These are phyloP conservation scores for Telenomus remus DNA, from an alignment of 1,140 invertebrate species.

Conservation along the genomic window DNA sequence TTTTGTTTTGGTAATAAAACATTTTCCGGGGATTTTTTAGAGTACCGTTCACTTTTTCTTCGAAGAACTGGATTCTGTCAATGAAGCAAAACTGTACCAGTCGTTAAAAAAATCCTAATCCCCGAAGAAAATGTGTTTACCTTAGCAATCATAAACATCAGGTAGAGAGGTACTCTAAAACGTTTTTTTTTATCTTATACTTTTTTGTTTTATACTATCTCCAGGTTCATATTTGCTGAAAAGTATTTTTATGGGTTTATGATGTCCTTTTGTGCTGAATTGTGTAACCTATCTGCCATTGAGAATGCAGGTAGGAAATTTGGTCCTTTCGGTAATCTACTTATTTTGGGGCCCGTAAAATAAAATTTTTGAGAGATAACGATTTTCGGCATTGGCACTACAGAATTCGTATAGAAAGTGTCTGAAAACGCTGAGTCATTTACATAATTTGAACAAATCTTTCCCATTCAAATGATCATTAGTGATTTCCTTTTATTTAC, in stretches of 20 bases:
- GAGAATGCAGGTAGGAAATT: conserved; percentile 12
- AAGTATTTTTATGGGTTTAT: conserved; percentile 20
- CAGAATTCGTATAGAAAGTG: too few relatives aligned
- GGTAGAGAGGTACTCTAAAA: conserved; percentile 2
- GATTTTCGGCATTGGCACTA: not conserved
- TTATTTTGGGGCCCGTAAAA: conserved; percentile 22
- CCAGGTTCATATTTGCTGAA: conserved; percentile 6
- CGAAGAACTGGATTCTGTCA: not conserved
- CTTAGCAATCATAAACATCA: conserved; percentile 25
- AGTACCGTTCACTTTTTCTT: not conserved
- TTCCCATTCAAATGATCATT: not conserved
- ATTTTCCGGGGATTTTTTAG: too few relatives aligned
- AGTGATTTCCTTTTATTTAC: too few relatives aligned
- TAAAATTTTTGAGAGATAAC: not conserved
- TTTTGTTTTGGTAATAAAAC: too few relatives aligned
- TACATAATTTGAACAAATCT: too few relatives aligned
- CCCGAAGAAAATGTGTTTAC: conserved; percentile 12
- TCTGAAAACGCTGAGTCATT: too few relatives aligned
- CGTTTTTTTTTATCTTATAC: conserved; percentile 15
- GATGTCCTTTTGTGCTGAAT: conserved; percentile 4
- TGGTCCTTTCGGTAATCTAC: not conserved
- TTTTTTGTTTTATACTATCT: conserved; percentile 5
- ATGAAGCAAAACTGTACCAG: conserved; percentile 15
- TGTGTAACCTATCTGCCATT: conserved; percentile 16
- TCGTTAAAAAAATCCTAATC: not conserved